These are phyloP conservation scores for Entomobrya multifasciata DNA, from an alignment of 2,888 invertebrate species.

Conservation along the genomic window DNA sequence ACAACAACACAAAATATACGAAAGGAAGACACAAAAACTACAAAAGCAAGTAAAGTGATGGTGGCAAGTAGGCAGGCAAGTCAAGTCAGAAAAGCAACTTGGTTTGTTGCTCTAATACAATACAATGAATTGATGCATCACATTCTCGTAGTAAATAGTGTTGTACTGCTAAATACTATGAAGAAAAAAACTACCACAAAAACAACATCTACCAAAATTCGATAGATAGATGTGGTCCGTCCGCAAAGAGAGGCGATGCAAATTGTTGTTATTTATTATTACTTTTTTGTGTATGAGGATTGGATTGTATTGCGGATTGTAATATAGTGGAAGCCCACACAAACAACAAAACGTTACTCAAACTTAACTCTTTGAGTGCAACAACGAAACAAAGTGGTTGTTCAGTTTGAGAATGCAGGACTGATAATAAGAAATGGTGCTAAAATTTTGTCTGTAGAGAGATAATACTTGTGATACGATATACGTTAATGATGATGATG, in stretches of 20 bases:
- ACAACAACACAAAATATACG: conserved; percentile 40
- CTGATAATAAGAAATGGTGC: conserved; percentile 66
- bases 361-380: conserved; percentile 13
- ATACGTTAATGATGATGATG: background rate
- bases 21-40: conserved; percentile 33
- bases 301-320: too few species aligned
- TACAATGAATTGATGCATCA: background rate
- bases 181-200: too few species aligned
- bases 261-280: conserved; percentile 28
- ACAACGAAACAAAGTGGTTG: conserved; percentile 1
- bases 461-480: conserved; percentile 55
- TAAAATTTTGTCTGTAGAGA: conserved; percentile 65
- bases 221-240: background rate
- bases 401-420: background rate
- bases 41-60: too few species aligned
- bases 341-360: conserved; percentile 33
- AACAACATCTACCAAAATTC: conserved; percentile 11
- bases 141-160: background rate
- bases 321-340: conserved; percentile 60
- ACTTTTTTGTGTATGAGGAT: too few species aligned
- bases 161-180: conserved; percentile 12
- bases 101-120: conserved; percentile 20
- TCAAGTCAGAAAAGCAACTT: too few species aligned
- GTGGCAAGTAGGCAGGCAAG: conserved; percentile 15
- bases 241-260: conserved; percentile 32